Evolutionary conservation across 92 coral and sea anemone genomes (phyloP).

Genomic region (Siderastrea siderea): DNA sequence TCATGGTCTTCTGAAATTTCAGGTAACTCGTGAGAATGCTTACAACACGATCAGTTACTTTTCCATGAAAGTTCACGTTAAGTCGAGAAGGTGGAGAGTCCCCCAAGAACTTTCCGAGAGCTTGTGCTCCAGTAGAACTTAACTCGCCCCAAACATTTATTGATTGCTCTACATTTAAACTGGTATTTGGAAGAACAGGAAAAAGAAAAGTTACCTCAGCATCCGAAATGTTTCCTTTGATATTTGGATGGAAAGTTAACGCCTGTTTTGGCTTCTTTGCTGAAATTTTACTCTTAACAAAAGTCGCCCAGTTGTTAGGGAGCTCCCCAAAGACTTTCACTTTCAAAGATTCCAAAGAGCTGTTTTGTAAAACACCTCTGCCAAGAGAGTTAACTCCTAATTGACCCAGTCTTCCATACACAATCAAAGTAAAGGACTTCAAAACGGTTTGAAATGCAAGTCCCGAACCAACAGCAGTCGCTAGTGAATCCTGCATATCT

Average conservation of each 20-base stretch:
- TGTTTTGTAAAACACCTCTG: background rate
- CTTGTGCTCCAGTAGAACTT: background rate
- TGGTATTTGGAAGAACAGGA: background rate
- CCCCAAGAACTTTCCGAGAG: background rate
- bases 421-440: background rate
- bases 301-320: slow-evolving; percentile 8
- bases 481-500: background rate
- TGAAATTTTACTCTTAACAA: background rate
- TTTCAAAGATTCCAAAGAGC: background rate
- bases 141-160: slow-evolving; percentile 8
- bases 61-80: background rate
- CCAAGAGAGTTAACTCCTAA: background rate
- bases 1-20: background rate
- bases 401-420: too few relatives aligned
- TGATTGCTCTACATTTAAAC: background rate
- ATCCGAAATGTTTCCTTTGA: background rate
- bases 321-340: slow-evolving; percentile 6
- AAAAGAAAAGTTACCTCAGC: background rate
- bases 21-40: background rate
- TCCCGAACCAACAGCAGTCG: background rate
- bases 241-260: background rate
- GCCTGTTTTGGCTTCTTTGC: background rate
- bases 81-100: background rate
- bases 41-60: background rate
- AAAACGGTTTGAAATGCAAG: background rate